phyloP scores from a whole-genome alignment of 1,140 invertebrate genomes.

The Galendromus occidentalis region DNA sequence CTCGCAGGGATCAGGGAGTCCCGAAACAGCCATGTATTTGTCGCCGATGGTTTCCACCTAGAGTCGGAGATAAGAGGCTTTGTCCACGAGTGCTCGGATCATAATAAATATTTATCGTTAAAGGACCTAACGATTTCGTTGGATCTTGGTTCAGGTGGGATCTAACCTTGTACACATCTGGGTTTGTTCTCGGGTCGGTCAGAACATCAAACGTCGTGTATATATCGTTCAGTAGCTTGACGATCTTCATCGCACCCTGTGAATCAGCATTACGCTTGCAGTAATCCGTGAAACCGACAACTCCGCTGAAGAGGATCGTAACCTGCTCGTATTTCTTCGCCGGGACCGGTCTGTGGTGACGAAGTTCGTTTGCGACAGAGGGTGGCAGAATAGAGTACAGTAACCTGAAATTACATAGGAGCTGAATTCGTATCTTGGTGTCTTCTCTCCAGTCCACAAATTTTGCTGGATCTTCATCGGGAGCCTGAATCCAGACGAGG shows the following conservation, averaged over 20 bases:
- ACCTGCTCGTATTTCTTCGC: slow-evolving; percentile 67
- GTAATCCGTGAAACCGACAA: slow-evolving; percentile 73
- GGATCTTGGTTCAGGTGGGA: no score
- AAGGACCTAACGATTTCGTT: no score
- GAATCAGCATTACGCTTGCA: slow-evolving; percentile 59
- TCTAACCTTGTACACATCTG: slow-evolving; percentile 79
- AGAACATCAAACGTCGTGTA: slow-evolving; percentile 77
- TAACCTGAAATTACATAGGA: slow-evolving; percentile 41
- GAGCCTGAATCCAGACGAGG: background rate
- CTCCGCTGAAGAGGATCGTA: slow-evolving; percentile 77
- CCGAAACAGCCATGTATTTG: slow-evolving; percentile 97
- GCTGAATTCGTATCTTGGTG: no score
- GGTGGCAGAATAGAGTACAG: slow-evolving; percentile 83
- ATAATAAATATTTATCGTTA: background rate
- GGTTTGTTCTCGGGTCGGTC: slow-evolving; percentile 70
- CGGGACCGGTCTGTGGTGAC: slow-evolving; percentile 66
- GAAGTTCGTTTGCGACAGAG: slow-evolving; percentile 72
- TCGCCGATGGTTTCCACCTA: slow-evolving; percentile 98
- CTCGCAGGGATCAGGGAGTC: slow-evolving; percentile 72
- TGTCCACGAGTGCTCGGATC: background rate
- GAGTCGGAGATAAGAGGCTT: slow-evolving; percentile 18
- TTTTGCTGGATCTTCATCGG: slow-evolving; percentile 8
- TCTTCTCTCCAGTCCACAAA: background rate
- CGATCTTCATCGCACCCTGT: slow-evolving; percentile 75
- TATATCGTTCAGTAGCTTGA: slow-evolving; percentile 68